Evolutionary conservation across 2,797 vertebrate genomes (phyloP).

Genomic region (Bradypodion ventrale): DNA sequence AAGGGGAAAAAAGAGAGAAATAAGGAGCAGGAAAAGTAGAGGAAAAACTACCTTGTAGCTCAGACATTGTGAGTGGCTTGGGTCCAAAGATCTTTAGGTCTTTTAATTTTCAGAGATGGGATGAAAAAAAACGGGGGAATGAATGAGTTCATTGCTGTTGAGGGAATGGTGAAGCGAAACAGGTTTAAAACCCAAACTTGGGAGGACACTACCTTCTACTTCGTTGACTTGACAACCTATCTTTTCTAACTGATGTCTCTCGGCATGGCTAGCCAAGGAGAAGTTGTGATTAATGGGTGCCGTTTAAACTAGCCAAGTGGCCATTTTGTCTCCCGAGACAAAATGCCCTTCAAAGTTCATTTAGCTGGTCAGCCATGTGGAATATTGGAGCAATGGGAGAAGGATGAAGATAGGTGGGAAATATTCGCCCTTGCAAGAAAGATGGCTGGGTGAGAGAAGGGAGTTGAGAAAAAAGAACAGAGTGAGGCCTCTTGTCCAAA

Average conservation of each 20-base stretch:
- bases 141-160: not conserved
- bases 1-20: not conserved
- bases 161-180: not conserved
- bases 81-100: not conserved
- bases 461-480: no score
- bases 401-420: not conserved
- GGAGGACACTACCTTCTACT: not conserved
- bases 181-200: not conserved
- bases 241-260: not conserved
- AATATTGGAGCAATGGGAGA: not conserved
- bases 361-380: constrained; percentile 3
- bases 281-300: not conserved
- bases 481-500: not conserved
- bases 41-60: not conserved
- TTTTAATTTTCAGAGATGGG: not conserved
- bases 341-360: not conserved
- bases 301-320: not conserved
- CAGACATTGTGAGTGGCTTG: not conserved
- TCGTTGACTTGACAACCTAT: not conserved
- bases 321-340: not conserved
- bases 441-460: not conserved
- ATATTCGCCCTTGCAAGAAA: not conserved
- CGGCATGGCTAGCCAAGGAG: not conserved
- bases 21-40: not conserved
- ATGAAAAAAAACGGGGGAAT: not conserved